Base-by-base conservation (phyloP, 2,888 invertebrate species). In the Herminia tarsipennalis region DNA sequence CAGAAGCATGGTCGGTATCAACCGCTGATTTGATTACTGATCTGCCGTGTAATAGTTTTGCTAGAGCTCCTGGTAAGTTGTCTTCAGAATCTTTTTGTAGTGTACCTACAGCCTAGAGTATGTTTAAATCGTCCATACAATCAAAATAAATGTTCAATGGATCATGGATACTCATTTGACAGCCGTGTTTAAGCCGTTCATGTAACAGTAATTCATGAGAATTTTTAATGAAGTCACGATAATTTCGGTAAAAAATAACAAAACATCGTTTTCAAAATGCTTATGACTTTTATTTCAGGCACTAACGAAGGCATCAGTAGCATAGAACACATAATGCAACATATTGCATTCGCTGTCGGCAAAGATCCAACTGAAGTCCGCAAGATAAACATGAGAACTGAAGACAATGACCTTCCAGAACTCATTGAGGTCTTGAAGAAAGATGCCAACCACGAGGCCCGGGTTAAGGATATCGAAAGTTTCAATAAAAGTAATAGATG, bases 401-500 rank as follows among this genome's bases (percentile, higher is more conserved):
- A 82, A 8, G 83, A 90, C 24, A 86, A 86, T 47, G 86, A 88
- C n/a, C 68, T 91, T 21, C 82, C 88, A 20, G 79, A 87, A 18
- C 75, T 94, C 71, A 86, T 94, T 30, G 82, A 92, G 1, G 92
- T 93, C 49, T 49, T 94, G 17, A 92, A 89, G 65, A 79, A 74
- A 49, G 87, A 91, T 18, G 72, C 92, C 0, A 86, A 93, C 30
- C 94, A 89, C 56, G 86, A 91, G 0, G 65, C 73, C 2, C 81
- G 94, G 45, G 70, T 82, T 25, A 68, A 65, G 50, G 78, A 82
- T 24, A 78, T 94, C 0, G 81, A 88, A 3, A 67, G 78, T 24
- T 94, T 93, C 56, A 95, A 95, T 67, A 65, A 70, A 41, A 89
- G 88, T 1, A 96, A 96, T 79, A 88, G 95, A 32, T 97, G 96